phyloP scores from a whole-genome alignment of 2,113 vertebrate species.

The Nicator chloris region DNA sequence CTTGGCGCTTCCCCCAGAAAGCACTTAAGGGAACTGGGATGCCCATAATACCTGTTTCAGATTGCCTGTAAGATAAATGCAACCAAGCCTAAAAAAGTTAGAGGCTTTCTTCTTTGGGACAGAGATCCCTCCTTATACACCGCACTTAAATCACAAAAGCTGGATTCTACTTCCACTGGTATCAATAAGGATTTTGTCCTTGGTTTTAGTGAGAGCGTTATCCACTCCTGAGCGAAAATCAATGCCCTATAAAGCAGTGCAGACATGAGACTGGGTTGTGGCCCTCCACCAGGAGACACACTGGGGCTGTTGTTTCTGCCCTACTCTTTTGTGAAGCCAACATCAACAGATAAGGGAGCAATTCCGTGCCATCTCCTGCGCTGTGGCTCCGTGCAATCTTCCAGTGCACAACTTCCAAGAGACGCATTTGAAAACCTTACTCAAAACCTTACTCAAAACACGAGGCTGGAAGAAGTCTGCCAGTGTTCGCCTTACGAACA shows the following conservation, averaged over 20 bases:
- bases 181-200: conserved; percentile 13
- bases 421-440: not conserved
- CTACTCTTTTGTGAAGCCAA: not conserved
- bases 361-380: fast-evolving
- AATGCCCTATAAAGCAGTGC: not conserved
- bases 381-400: not conserved
- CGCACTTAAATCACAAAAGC: not conserved
- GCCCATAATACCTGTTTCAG: not conserved
- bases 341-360: conserved; percentile 5
- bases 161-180: not conserved
- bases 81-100: not conserved
- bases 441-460: not conserved
- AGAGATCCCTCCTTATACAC: not conserved
- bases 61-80: not conserved
- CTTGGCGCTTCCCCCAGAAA: not conserved
- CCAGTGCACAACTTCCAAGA: not conserved
- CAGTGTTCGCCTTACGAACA: not conserved
- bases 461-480: not conserved
- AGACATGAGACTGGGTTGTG: not conserved
- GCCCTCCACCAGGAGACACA: not conserved
- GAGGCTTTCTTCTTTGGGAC: not conserved
- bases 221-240: not conserved
- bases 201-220: not conserved
- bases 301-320: not conserved
- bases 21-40: conserved; percentile 2